Base-by-base conservation (phyloP, 1,140 invertebrate species). In the Drosophila elegans region DNA sequence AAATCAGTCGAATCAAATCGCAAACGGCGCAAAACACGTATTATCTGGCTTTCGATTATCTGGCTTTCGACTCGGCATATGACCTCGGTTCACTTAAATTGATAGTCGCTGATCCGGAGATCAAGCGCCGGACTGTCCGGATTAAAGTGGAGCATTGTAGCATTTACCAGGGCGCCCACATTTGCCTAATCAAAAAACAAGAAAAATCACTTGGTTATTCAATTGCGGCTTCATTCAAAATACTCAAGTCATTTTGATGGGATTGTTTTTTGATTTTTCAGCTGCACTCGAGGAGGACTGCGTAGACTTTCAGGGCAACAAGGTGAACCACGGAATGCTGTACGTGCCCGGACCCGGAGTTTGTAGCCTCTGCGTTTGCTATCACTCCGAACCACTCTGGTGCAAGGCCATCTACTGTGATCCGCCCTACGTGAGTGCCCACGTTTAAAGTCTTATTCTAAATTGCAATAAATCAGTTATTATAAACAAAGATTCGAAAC, bases 381-480 rank as follows among this genome's bases (percentile, higher is more conserved):
- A 97, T 91, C 95, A 97, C 91, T 96, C 96, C 12, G 95, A 96
- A 85, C 96, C 96, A 52, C 96, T 95, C 93, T 97, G 96, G 96
- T 98, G 97, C 93, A 95, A 96, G 91, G 95, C 96, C 10, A 97
- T 97, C 71, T 96, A 96, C 92, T 98, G 97, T 90, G 95, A 96
- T 79, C 96, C 96, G 48, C 96, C 96, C 62, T 96, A 96, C 91
- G 96, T 97, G 85, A 95, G 95, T 94, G 3, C 13, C 13, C 39
- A 13, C 4, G 12, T 9, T 5, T 16, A 36, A 0, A 10, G 1
- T 7, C 34, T 9, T 7, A 36, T 36, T 9, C 3, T 36, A 3
- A 36, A 36, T 12, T 10, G 3, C 3, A 38, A 12, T 32, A 7
- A 2, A 6, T 1, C 5, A 7, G 29, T 32, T 32, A 7, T 32